Evolutionary conservation across 2,113 vertebrate species (phyloP).

Genomic region (Butorides virescens): DNA sequence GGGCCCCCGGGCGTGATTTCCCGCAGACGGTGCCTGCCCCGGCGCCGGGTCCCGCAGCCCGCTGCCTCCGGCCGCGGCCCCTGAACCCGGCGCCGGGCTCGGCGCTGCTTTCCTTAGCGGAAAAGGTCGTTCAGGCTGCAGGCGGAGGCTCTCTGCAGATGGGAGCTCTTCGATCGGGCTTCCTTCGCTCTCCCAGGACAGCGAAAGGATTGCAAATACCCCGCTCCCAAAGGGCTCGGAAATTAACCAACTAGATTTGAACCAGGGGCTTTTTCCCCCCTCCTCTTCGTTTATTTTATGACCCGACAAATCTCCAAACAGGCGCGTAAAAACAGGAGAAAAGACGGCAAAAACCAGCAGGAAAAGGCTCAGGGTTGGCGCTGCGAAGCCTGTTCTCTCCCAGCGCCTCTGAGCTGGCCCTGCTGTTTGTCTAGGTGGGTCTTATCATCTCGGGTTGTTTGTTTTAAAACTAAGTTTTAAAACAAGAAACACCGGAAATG

Average conservation of each 20-base stretch:
- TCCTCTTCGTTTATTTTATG: neutral
- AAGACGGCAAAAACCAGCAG: neutral
- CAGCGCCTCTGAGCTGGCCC: neutral
- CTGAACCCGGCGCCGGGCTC: slow-evolving; percentile 12
- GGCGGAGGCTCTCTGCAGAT: neutral
- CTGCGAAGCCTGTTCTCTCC: neutral
- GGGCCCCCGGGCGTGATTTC: neutral
- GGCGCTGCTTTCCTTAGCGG: slow-evolving; percentile 14
- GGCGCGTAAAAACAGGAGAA: neutral
- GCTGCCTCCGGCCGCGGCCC: slow-evolving; percentile 2
- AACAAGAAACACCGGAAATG: slow-evolving; percentile 36
- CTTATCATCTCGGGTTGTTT: slow-evolving; percentile 53
- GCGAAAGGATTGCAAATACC: neutral
- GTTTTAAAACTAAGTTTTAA: slow-evolving; percentile 47
- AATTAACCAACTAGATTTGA: neutral
- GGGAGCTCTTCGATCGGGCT: neutral
- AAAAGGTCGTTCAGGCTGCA: neutral
- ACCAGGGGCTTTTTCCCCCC: neutral
- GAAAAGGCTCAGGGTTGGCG: neutral
- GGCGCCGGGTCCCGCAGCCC: neutral
- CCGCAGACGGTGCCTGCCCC: neutral
- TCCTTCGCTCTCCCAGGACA: neutral
- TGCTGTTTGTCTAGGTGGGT: slow-evolving; percentile 46
- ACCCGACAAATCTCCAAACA: neutral
- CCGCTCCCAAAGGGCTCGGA: neutral